Evolutionary conservation across 1,140 invertebrate genomes (phyloP), one percentile per base, ranked within the genome.

Genomic region (Tetragonula clypearis): DNA sequence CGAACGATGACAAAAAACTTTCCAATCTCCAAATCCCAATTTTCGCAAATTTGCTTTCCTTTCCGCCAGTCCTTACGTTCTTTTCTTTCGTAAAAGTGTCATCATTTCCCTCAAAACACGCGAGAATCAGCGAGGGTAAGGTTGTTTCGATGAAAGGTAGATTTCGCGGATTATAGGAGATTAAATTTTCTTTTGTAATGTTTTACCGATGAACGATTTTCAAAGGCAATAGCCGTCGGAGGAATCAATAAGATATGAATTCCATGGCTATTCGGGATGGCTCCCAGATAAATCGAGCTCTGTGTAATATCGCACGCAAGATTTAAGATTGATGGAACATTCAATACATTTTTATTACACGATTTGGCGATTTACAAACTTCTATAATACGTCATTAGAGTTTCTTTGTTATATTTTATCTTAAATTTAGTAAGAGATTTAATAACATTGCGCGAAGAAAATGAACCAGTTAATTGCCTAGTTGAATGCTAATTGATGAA

Each of bases 211-310:
- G 26, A 66, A 30, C n/a, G 30, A 19, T 73, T 58, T 35, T 17
- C 21, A 4, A 21, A 15, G 60, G 55, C 26, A 58, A 66, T 55
- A n/a, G 41, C 1, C 14, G 30, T 14, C 26, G 1, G 4, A 19
- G 41, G n/a, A 82, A 75, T 82, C 80, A 66, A 82, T 82, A 82
- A 75, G 30, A 66, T 30, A 41, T 15, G 60, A 66, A 75, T 76
- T 76, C 76, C 80, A 41, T 82, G 23, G 56, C n/a, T 11, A 17
- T 53, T 21, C 26, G 1, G 56, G 69, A 74, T 41, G 9, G 9
- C 49, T 41, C 56, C 8, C 35, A 26, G 79, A 58, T 58, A 72
- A 62, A 58, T 17, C 56, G n/a, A n/a, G 55, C n/a, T 41, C 69
- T 17, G 62, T 23, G 21, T 62, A 19, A 60, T 81, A 49, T 14